These are phyloP conservation scores for Ammodytes marinus DNA, from an alignment of 2,113 vertebrate genomes.

Conservation along the genomic window DNA sequence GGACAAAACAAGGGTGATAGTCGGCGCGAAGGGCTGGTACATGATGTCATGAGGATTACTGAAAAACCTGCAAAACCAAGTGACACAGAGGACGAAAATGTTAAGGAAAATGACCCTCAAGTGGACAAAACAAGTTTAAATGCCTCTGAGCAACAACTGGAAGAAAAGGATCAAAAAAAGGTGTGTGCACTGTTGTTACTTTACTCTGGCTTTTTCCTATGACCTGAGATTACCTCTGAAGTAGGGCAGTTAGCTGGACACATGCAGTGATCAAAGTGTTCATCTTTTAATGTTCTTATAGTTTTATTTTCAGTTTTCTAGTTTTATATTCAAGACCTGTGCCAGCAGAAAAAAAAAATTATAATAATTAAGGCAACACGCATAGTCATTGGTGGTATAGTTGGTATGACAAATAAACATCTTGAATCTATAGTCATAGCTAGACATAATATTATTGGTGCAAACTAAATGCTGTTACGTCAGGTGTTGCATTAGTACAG, in stretches of 20 bases:
- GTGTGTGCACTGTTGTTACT: constrained; percentile 47
- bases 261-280: not conserved
- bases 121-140: constrained; percentile 24
- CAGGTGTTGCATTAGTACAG: too few species aligned
- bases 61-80: constrained; percentile 13
- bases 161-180: constrained; percentile 56
- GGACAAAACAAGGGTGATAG: constrained; percentile 11
- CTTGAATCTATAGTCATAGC: too few species aligned
- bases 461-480: too few species aligned
- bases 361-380: too few species aligned
- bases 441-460: too few species aligned
- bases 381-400: too few species aligned
- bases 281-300: too few species aligned
- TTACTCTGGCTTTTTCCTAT: too few species aligned
- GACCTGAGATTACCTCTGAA: not conserved
- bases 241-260: not conserved
- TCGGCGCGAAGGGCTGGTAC: not conserved
- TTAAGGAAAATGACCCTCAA: not conserved
- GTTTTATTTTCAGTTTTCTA: too few species aligned
- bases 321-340: too few species aligned
- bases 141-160: constrained; percentile 19
- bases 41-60: not conserved
- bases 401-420: too few species aligned
- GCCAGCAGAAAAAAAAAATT: too few species aligned
- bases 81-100: constrained; percentile 13